Base-by-base conservation (phyloP, 53 echinoderm and acorn worm genomes). In the Actinopyga echinites region DNA sequence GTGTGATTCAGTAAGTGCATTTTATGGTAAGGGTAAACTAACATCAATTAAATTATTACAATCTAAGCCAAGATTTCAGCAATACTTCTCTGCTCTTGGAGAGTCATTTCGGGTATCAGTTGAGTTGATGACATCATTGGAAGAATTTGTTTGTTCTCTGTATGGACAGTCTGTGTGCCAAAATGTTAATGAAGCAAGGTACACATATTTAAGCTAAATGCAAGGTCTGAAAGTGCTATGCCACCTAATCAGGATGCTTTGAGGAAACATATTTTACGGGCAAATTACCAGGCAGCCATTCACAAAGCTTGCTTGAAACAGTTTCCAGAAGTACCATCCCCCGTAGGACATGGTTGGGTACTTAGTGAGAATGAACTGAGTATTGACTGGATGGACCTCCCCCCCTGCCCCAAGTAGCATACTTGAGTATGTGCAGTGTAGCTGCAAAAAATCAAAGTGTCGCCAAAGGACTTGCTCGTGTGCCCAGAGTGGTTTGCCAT, bases 301-400 rank as follows among this genome's bases (percentile, higher is more conserved):
- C 29, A 13, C 34, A 66, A 66, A 42, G n/a, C 9, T 10, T 23
- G 75, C 44, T 21, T 74, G 2, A 20, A 23, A 12, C 52, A 44
- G 49, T 21, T 42, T 25, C 75, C 23, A 21, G 29, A 45, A 4
- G 13, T 45, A 12, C 75, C 75, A 8, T 26, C 75, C 23, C 75
- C 54, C 13, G 49, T 74, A 12, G 17, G 20, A 29, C 45, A 74
- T 53, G 75, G 75, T 12, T 74, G 75, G 75, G n/a, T 42, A 45
- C 8, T 90, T 57, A 57, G 38, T n/a, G 83, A 87, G 56, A 64
- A 65, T 42, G n/a, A 79, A 25, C 87, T 90, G 20, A 69, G 12
- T 6, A 86, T 87, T 42, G 84, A 87, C 66, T 90, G 86, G 91
- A 90, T 90, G 91, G 83, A 77, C 15, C 53, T 65, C 21, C 57